A percentile compares a stretch with the other conserved stretches of the same genome.
phyloP scores from a whole-genome alignment of 2,113 vertebrate genomes.

The Chauna torquata region DNA sequence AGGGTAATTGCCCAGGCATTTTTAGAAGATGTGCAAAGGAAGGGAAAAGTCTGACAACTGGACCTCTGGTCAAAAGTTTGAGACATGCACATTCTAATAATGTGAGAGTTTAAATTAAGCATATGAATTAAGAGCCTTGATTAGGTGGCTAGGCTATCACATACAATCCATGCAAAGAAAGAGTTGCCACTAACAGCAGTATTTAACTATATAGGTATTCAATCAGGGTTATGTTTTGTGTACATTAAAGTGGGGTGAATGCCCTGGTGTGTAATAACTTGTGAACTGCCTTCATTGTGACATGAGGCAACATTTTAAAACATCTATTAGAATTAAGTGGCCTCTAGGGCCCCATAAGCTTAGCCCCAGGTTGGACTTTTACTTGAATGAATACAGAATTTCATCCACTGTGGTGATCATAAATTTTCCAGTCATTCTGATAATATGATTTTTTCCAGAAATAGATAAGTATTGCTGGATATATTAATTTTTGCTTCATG shows the following conservation, averaged over 20 bases:
- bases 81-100: not conserved
- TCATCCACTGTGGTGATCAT: not conserved
- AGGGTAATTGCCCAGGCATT: not conserved
- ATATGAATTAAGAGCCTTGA: not conserved
- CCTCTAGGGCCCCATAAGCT: not conserved
- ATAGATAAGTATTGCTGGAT: not conserved
- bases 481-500: not conserved
- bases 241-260: not conserved
- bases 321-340: not conserved
- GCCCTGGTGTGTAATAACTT: not conserved
- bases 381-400: not conserved
- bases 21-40: not conserved
- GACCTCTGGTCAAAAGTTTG: not conserved
- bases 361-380: not conserved
- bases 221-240: not conserved
- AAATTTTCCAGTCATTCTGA: not conserved
- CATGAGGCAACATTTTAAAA: not conserved
- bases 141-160: not conserved
- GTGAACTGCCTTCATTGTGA: not conserved
- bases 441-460: not conserved
- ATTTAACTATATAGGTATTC: not conserved
- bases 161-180: not conserved
- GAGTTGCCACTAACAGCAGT: not conserved
- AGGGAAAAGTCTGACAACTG: not conserved
- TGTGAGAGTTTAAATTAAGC: not conserved